A percentile compares a stretch with the other conserved stretches of the same genome.
Conservation (phyloP, 2,888 invertebrate genomes). For the Pegoplata infirma region DNA sequence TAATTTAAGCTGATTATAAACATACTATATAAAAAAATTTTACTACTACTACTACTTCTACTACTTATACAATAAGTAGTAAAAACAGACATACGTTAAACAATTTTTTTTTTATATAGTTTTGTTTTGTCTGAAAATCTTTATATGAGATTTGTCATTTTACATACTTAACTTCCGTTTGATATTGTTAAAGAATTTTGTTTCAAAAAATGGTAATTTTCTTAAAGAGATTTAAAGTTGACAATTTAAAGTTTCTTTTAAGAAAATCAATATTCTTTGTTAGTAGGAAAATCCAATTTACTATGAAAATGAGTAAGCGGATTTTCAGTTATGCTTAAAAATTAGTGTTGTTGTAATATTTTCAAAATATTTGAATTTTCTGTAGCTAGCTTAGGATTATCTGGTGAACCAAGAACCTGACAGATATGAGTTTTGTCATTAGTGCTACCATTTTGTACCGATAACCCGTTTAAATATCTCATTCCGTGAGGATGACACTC, state of each 20-base stretch:
- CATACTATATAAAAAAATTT: conserved; percentile 20
- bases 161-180: conserved; percentile 57
- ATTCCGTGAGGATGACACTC: too few relatives aligned
- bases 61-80: neutral
- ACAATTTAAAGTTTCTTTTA: conserved; percentile 6
- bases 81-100: conserved; percentile 26
- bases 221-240: conserved; percentile 15
- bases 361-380: too few relatives aligned
- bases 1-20: conserved; percentile 62
- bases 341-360: too few relatives aligned
- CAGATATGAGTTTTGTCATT: too few relatives aligned
- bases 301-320: too few relatives aligned
- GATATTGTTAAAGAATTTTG: conserved; percentile 30
- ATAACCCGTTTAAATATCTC: too few relatives aligned
- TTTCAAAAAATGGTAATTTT: conserved; percentile 17
- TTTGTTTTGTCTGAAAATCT: conserved; percentile 39
- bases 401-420: too few relatives aligned
- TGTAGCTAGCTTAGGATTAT: too few relatives aligned
- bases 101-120: conserved; percentile 31
- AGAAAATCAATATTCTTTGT: conserved; percentile 42
- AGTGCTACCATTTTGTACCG: too few relatives aligned
- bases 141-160: conserved; percentile 53
- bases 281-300: neutral
- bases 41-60: neutral
- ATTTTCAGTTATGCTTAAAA: too few relatives aligned